Conservation (phyloP, 2,113 vertebrate species). For the Barbus barbus region DNA sequence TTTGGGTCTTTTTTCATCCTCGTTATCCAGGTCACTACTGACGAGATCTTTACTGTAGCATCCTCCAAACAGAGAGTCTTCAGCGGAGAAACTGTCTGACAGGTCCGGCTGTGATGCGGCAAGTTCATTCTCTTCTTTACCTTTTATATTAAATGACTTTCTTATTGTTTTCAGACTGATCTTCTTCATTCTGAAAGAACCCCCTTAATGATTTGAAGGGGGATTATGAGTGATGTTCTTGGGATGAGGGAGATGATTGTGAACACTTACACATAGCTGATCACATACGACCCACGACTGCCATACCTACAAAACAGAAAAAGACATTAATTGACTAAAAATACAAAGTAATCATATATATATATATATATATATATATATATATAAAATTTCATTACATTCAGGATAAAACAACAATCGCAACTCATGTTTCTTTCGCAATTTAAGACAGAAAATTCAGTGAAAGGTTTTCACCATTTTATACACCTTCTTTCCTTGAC, state of each 20-base stretch:
- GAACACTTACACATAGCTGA: slow-evolving; percentile 40
- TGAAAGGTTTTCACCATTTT: background rate
- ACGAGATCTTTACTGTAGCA: slow-evolving; percentile 74
- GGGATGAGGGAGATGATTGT: slow-evolving; percentile 36
- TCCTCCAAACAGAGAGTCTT: slow-evolving; percentile 91
- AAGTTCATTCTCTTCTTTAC: slow-evolving; percentile 94
- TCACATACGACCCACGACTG: slow-evolving; percentile 8
- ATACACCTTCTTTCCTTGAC: background rate
- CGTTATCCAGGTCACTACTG: slow-evolving; percentile 36
- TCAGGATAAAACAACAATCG: background rate
- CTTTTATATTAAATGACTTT: slow-evolving; percentile 97
- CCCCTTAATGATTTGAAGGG: slow-evolving; percentile 33
- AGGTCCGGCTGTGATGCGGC: slow-evolving; percentile 89
- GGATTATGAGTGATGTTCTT: slow-evolving; percentile 29
- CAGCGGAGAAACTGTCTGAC: slow-evolving; percentile 86
- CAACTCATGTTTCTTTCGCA: background rate
- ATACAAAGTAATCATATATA: too few species aligned
- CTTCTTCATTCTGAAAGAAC: slow-evolving; percentile 89
- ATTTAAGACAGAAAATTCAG: background rate
- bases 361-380: too few species aligned
- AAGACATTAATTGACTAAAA: background rate
- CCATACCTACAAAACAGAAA: slow-evolving; percentile 32
- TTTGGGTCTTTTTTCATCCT: slow-evolving; percentile 87
- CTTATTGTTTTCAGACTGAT: slow-evolving; percentile 98
- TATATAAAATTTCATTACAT: background rate